These are phyloP conservation scores for Graphium colonna DNA, from an alignment of 2,888 invertebrate species.

Conservation along the genomic window DNA sequence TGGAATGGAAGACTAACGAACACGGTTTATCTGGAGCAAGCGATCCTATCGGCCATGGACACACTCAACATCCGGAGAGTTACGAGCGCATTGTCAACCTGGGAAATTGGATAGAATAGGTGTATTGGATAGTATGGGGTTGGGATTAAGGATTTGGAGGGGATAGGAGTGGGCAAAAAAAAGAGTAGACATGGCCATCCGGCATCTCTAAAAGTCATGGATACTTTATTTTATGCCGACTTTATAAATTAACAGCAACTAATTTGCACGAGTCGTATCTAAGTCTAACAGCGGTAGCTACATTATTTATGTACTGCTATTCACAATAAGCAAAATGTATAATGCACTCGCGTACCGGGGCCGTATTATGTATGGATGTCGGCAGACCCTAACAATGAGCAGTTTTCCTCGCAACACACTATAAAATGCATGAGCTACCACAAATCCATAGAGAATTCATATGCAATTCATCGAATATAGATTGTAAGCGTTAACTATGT, in stretches of 20 bases:
- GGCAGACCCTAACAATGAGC: constrained; percentile 46
- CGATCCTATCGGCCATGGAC: no score
- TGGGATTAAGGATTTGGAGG: no score
- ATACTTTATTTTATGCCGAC: no score
- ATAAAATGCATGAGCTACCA: constrained; percentile 58
- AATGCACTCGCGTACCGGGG: constrained; percentile 12
- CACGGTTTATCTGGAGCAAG: no score
- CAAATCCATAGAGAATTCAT: constrained; percentile 58
- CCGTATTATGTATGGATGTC: constrained; percentile 27
- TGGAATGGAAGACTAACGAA: no score
- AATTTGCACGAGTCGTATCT: neutral
- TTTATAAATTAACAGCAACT: neutral
- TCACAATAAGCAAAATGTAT: constrained; percentile 21
- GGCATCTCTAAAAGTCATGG: no score
- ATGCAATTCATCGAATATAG: constrained; percentile 58
- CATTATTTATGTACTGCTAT: constrained; percentile 16
- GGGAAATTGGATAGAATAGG: no score
- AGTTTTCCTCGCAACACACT: constrained; percentile 50
- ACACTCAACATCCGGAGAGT: no score
- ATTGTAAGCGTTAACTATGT: constrained; percentile 51
- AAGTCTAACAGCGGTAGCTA: neutral
- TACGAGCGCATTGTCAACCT: no score
- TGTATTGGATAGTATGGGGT: no score
- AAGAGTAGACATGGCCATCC: no score
- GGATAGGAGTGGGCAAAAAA: no score